Conservation (phyloP, 1,140 invertebrate species). For the Hermetia illucens region DNA sequence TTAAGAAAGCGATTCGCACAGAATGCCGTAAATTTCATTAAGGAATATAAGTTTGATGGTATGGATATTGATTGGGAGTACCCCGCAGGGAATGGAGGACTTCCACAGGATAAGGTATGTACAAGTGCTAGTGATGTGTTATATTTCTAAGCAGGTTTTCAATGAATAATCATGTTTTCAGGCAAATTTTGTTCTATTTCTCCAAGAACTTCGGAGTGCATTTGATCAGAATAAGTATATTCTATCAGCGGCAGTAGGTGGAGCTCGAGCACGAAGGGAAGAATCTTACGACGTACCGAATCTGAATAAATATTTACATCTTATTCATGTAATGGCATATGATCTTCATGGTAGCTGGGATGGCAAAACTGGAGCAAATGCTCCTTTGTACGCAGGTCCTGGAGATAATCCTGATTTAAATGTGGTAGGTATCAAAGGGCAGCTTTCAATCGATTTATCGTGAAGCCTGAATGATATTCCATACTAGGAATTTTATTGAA, state of each 20-base stretch:
- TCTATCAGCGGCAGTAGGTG: constrained; percentile 35
- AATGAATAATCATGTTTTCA: too few relatives aligned
- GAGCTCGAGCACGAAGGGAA: constrained; percentile 27
- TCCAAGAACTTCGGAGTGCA: constrained; percentile 29
- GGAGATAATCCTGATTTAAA: constrained; percentile 16
- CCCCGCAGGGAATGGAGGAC: constrained; percentile 36
- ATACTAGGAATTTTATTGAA: too few relatives aligned
- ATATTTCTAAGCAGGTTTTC: too few relatives aligned
- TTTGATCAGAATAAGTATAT: constrained; percentile 27
- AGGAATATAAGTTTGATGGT: constrained; percentile 43
- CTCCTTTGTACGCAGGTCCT: constrained; percentile 33
- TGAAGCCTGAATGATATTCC: too few relatives aligned
- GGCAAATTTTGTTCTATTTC: constrained; percentile 25
- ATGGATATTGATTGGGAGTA: constrained; percentile 57
- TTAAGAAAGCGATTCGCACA: constrained; percentile 33
- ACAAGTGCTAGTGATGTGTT: too few relatives aligned
- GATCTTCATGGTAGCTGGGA: constrained; percentile 55
- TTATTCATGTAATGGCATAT: constrained; percentile 52
- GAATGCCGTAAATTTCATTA: constrained; percentile 34
- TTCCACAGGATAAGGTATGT: constrained; percentile 30
- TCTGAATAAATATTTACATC: constrained; percentile 39
- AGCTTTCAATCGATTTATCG: too few relatives aligned
- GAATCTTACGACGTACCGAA: constrained; percentile 36
- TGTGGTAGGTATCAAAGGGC: constrained; percentile 20
- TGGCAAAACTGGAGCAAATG: constrained; percentile 36